Conservation (phyloP, 2,888 invertebrate species). For the Andrena minutula region DNA sequence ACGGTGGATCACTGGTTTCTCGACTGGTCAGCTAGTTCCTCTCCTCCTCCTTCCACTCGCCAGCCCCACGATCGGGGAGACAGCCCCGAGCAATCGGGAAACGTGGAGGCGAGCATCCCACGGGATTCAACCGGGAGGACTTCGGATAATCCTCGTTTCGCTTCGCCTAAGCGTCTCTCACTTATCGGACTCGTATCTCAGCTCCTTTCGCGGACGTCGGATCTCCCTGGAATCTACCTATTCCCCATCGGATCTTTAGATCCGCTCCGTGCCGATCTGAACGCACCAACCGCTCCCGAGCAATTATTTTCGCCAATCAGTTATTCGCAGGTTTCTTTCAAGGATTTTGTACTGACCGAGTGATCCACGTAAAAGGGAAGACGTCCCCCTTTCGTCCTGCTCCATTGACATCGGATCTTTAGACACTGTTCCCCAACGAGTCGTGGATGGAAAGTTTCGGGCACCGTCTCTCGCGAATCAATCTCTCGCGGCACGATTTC, state of each 20-base stretch:
- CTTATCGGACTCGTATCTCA: conserved; percentile 80
- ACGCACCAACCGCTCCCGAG: too few relatives aligned
- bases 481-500: conserved; percentile 3
- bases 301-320: too few relatives aligned
- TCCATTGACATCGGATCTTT: too few relatives aligned
- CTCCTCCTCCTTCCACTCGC: not conserved
- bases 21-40: conserved; percentile 60
- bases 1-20: conserved; percentile 70
- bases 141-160: conserved; percentile 78
- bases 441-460: not conserved
- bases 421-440: conserved; percentile 5
- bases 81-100: conserved; percentile 44
- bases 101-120: conserved; percentile 64
- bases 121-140: conserved; percentile 72
- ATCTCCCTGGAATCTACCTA: not conserved
- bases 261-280: too few relatives aligned
- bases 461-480: conserved; percentile 12
- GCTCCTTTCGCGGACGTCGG: conserved; percentile 56
- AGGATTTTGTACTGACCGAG: too few relatives aligned
- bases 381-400: too few relatives aligned
- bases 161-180: conserved; percentile 77
- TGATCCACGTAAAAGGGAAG: too few relatives aligned
- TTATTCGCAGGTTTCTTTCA: too few relatives aligned
- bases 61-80: conserved; percentile 28
- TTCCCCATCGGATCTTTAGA: conserved; percentile 44